Percentiles rank a stretch among this genome's conserved stretches.
Conservation (phyloP, 2,888 invertebrate genomes). For the Smittia sp. region DNA sequence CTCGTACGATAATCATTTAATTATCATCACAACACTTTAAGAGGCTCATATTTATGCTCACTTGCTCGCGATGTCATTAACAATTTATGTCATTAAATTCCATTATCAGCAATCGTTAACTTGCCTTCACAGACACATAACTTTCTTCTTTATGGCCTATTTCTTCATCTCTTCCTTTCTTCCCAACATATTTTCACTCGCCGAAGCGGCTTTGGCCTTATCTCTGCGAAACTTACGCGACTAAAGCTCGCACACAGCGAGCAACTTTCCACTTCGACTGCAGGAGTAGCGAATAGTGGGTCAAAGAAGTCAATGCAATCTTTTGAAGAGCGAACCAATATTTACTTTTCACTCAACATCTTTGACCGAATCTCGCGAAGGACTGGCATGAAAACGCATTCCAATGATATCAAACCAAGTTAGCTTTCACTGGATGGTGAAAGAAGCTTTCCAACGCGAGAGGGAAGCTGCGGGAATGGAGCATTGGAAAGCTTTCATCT, state of each 20-base stretch:
- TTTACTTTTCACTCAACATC: constrained; percentile 35
- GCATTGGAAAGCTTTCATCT: constrained; percentile 19
- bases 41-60: neutral
- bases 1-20: neutral
- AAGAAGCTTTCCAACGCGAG: constrained; percentile 8
- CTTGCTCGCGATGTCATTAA: constrained; percentile 1
- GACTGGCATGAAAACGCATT: constrained; percentile 31
- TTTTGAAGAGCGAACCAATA: neutral
- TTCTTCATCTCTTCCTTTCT: constrained; percentile 1
- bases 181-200: neutral
- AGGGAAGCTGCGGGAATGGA: constrained; percentile 8
- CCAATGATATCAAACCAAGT: constrained; percentile 28
- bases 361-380: constrained; percentile 35
- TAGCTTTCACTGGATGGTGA: neutral
- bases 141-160: constrained; percentile 28
- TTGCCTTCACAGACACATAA: constrained; percentile 9
- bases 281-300: neutral
- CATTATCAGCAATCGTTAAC: constrained; percentile 24
- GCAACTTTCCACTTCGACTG: too few relatives aligned
- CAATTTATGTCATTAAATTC: constrained; percentile 16
- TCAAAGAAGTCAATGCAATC: neutral
- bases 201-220: neutral
- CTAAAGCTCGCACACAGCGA: too few relatives aligned
- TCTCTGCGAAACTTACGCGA: neutral
- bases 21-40: neutral